Evolutionary conservation across 1,140 invertebrate genomes (phyloP).

Genomic region (Delia radicum): DNA sequence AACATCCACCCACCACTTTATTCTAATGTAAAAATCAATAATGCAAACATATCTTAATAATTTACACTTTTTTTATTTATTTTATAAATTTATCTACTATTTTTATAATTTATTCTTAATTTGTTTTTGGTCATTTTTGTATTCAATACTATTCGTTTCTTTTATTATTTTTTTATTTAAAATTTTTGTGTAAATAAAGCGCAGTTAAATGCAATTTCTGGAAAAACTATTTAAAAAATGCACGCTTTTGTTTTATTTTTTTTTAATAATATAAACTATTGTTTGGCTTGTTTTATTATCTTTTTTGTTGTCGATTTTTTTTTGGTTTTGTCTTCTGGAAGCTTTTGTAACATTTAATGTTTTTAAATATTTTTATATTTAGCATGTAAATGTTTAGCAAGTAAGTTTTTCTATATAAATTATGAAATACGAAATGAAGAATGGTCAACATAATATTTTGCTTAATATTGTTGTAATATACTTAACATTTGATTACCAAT

Average conservation of each 20-base stretch:
- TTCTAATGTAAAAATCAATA: not conserved
- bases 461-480: too few species aligned
- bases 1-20: not conserved
- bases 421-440: not conserved
- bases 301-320: slow-evolving; percentile 22
- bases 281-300: slow-evolving; percentile 29
- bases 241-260: slow-evolving; percentile 44
- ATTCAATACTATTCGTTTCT: not conserved
- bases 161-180: not conserved
- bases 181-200: slow-evolving; percentile 21
- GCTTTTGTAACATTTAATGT: not conserved
- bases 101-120: not conserved
- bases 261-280: slow-evolving; percentile 27
- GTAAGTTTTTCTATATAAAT: not conserved
- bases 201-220: not conserved
- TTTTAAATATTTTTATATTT: not conserved
- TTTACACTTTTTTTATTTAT: not conserved
- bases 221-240: slow-evolving; percentile 32
- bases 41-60: not conserved
- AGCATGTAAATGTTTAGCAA: not conserved
- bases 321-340: slow-evolving; percentile 6
- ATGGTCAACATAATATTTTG: not conserved
- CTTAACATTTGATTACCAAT: too few species aligned
- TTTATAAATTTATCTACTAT: not conserved
- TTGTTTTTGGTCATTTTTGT: not conserved